A percentile compares a stretch with the other conserved stretches of the same genome.
These are phyloP conservation scores for Nibea coibor DNA, from an alignment of 2,113 vertebrate genomes.

Conservation along the genomic window DNA sequence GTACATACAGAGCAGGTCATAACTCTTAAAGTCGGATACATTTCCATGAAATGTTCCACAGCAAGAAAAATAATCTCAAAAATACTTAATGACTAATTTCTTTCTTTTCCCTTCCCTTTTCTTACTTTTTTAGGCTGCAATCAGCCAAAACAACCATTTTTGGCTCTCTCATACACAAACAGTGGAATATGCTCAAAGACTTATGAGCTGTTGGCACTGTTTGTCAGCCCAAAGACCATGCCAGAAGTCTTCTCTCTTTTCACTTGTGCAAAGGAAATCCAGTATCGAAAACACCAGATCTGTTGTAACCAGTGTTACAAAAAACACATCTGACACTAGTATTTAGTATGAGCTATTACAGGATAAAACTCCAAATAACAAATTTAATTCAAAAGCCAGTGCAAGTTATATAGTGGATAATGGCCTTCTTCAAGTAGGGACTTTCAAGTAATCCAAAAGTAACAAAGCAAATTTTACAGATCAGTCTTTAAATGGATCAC, in stretches of 20 bases:
- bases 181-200: constrained; percentile 45
- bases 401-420: not conserved
- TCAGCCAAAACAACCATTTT: constrained; percentile 21
- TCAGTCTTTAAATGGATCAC: not conserved
- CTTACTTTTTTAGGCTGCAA: constrained; percentile 17
- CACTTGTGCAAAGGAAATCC: constrained; percentile 34
- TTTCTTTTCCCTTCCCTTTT: not conserved
- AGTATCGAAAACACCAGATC: constrained; percentile 46
- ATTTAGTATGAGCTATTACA: constrained; percentile 3
- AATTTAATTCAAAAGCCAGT: constrained; percentile 24
- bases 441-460: not conserved
- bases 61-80: not conserved
- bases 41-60: constrained; percentile 16
- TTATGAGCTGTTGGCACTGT: constrained; percentile 47
- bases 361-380: not conserved
- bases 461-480: constrained; percentile 6
- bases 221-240: constrained; percentile 38
- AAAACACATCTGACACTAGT: constrained; percentile 37
- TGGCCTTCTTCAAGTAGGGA: not conserved
- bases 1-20: not conserved
- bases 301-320: constrained; percentile 45
- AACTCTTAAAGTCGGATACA: not conserved
- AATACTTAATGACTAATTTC: constrained; percentile 13
- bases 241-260: constrained; percentile 33
- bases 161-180: constrained; percentile 22